Evolutionary conservation across 2,113 vertebrate genomes (phyloP), one percentile per base, ranked within the genome.

Genomic region (Varanus komodoensis): DNA sequence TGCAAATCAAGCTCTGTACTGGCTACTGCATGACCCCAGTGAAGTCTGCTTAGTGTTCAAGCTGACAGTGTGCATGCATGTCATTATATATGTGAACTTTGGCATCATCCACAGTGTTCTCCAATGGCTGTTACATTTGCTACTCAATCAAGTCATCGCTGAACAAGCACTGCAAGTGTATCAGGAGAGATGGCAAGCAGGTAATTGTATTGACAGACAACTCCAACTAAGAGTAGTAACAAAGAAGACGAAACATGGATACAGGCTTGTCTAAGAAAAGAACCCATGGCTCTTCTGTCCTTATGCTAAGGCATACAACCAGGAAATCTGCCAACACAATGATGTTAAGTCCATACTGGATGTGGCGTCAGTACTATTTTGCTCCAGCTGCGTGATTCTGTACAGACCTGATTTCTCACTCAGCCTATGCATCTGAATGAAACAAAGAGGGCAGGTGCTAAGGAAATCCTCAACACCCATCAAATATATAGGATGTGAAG

Each of bases 141-240:
- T 82, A 64, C 69, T 92, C 86, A 95, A 91, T 94, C 93, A 88
- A 92, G 93, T 95, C 90, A 87, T 11, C 86, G 64, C 94, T 96
- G 93, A 96, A 44, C 54, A 91, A 82, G 91, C 11, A 25, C 32
- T 95, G 91, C 78, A 9, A 71, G 90, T 29, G 57, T 79, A 57
- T 73, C 94, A 93, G 50, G 92, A 95, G 92, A 95, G 77, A 90
- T 85, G 89, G 94, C 0, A 95, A 93, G 90, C 23, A 83, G 90
- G 89, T 92, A n/a, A 97, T 97, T 97, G 97, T 96, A 97, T 96
- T 97, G 97, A 97, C 93, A 97, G 97, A 97, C 97, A 94, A 48
- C 48, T 88, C 14, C 97, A 94, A 48, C 48, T 88, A 11, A 71
- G 74, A 86, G 81, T 82, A 87, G 17, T n/a, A 21, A 54, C 11